Conservation (phyloP, 2,888 invertebrate species). For the Escarpia spicata region DNA sequence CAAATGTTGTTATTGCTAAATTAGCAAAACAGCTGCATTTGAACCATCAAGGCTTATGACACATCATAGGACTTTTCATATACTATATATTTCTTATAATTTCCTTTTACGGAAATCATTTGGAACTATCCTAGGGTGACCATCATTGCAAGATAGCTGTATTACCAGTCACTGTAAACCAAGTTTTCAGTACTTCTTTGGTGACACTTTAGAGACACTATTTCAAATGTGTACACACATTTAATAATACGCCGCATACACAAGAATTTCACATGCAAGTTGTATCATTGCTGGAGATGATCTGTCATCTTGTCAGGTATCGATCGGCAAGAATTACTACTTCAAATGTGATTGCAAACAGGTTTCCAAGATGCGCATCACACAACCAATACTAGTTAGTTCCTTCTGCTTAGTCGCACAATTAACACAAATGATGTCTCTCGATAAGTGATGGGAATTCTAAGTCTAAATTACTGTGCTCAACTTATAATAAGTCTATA, state of each 20-base stretch:
- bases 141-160: no score
- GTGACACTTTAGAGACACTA: not conserved
- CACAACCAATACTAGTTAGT: not conserved
- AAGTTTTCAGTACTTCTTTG: not conserved
- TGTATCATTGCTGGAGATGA: not conserved
- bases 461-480: not conserved
- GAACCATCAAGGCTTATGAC: no score
- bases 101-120: not conserved
- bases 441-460: not conserved
- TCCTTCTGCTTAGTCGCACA: not conserved
- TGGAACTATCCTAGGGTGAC: no score
- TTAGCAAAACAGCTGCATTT: no score
- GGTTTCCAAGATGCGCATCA: not conserved
- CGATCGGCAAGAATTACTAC: not conserved
- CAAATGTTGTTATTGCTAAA: no score
- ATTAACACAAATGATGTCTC: not conserved
- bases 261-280: not conserved
- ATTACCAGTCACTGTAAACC: not conserved
- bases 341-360: not conserved
- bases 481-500: not conserved
- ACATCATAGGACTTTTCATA: no score
- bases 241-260: not conserved
- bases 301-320: not conserved
- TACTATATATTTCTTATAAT: not conserved
- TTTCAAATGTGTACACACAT: slow-evolving; percentile 13